phyloP scores from a whole-genome alignment of 2,888 invertebrate genomes.

The Ochlodes sylvanus region DNA sequence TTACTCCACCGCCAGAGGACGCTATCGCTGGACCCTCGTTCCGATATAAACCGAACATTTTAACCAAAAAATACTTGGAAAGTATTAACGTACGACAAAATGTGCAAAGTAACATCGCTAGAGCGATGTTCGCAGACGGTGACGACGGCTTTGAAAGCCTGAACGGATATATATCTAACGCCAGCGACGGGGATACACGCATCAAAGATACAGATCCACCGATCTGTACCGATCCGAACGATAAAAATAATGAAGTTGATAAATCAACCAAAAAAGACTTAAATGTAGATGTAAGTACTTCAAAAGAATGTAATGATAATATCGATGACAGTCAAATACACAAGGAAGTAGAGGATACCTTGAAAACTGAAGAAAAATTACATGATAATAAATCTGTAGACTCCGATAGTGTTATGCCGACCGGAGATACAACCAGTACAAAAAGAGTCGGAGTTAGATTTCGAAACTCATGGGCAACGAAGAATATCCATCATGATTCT shows the following conservation, averaged over 20 bases:
- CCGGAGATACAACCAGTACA: conserved; percentile 61
- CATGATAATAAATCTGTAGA: conserved; percentile 75
- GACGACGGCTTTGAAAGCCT: conserved; percentile 95
- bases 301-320: conserved; percentile 33
- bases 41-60: conserved; percentile 65
- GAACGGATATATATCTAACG: conserved; percentile 91
- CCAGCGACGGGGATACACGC: conserved; percentile 79
- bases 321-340: conserved; percentile 39
- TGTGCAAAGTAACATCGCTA: conserved; percentile 56
- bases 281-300: conserved; percentile 15
- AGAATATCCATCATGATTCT: conserved; percentile 60
- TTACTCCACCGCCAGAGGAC: conserved; percentile 74
- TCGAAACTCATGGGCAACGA: conserved; percentile 70
- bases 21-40: conserved; percentile 62
- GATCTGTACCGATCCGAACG: conserved; percentile 33
- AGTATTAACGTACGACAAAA: conserved; percentile 72
- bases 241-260: conserved; percentile 26
- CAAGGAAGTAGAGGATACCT: conserved; percentile 38
- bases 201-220: conserved; percentile 48
- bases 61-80: conserved; percentile 78
- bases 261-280: conserved; percentile 26
- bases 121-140: conserved; percentile 77
- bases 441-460: conserved; percentile 74
- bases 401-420: conserved; percentile 63
- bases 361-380: conserved; percentile 58